Evolutionary conservation across 2,797 vertebrate genomes (phyloP).

Genomic region (Tokudaia muenninki): DNA sequence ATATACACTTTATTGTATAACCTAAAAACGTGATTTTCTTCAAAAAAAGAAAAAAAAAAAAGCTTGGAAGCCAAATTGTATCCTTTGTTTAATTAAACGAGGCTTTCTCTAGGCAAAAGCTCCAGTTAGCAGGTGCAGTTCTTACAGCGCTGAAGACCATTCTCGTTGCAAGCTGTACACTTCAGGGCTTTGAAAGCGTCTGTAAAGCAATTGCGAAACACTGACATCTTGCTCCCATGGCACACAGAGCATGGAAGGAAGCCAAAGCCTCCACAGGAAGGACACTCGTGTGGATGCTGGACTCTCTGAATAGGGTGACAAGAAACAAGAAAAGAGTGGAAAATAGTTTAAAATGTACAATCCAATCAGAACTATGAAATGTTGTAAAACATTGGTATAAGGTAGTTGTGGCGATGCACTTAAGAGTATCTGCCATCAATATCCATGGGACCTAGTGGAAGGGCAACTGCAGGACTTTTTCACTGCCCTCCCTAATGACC

Average conservation of each 20-base stretch:
- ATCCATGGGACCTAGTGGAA: background rate
- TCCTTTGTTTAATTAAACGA: slow-evolving; percentile 72
- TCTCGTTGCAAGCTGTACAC: slow-evolving; percentile 99
- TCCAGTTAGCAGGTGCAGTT: slow-evolving; percentile 89
- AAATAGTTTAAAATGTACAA: background rate
- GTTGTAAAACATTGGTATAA: background rate
- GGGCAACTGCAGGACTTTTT: background rate
- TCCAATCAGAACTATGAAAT: background rate
- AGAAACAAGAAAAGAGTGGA: slow-evolving; percentile 41
- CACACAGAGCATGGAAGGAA: slow-evolving; percentile 97
- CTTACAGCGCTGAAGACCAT: slow-evolving; percentile 95
- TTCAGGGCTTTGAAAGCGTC: slow-evolving; percentile 99
- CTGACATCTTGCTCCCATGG: slow-evolving; percentile 99
- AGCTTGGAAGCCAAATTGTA: slow-evolving; percentile 70
- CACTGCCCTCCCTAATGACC: background rate
- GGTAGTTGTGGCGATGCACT: fast-evolving
- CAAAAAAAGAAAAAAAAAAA: too few species aligned
- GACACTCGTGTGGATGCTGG: slow-evolving; percentile 95
- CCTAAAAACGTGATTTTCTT: slow-evolving; percentile 73
- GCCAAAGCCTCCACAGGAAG: slow-evolving; percentile 95
- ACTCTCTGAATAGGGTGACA: slow-evolving; percentile 90
- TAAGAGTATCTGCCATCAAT: background rate
- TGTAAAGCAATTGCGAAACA: slow-evolving; percentile 98
- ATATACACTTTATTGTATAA: slow-evolving; percentile 87
- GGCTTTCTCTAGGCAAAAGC: background rate